Base-by-base conservation (phyloP, 2,113 vertebrate species). In the Carassius carassius region DNA sequence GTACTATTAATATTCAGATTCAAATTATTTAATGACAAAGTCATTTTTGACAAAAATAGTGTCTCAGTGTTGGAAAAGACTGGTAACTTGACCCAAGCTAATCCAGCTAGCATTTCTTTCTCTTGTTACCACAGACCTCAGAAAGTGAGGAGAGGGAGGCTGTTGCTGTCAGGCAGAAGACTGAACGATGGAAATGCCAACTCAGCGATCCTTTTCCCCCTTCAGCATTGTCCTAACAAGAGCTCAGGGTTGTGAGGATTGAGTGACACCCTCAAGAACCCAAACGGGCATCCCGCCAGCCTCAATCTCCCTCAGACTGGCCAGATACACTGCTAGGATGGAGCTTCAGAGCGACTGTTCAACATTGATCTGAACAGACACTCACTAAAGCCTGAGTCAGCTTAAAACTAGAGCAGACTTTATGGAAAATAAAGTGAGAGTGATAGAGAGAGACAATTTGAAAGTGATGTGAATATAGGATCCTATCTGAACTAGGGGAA, bases 251-350 rank as follows among this genome's bases (percentile, higher is more conserved):
- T 62, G 23, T 12, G 41, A 83, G 29, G 62, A 51, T 76, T 92
- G 92, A 93, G 85, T 90, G 92, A 92, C 92, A 93, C 90, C 78
- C 84, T 17, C 84, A 90, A 89, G 88, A 91, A 91, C 86, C 76
- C 73, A 89, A 92, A 85, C 29, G 83, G 90, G 89, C 91, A 92
- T 73, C 23, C 77, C 81, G 92, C 92, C 93, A 92, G 87, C 80
- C 81, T 78, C 86, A 75, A 93, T 93, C 92, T 91, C 90, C 58
- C 82, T 94, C 91, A 85, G 41, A 7, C 9, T 16, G 37, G 37
- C 16, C 58, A 87, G 49, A 54, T 77, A 21, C 16, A 56, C 11
- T 65, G 37, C 16, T 14, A 35, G 29, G 25, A 69, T 73, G 14
- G 41, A 58, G 14, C 72, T 49, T 47, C 41, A 49, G 72, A 13